These are phyloP conservation scores for Halocynthia roretzi DNA, from an alignment of 23 tunicate genomes.

Conservation along the genomic window DNA sequence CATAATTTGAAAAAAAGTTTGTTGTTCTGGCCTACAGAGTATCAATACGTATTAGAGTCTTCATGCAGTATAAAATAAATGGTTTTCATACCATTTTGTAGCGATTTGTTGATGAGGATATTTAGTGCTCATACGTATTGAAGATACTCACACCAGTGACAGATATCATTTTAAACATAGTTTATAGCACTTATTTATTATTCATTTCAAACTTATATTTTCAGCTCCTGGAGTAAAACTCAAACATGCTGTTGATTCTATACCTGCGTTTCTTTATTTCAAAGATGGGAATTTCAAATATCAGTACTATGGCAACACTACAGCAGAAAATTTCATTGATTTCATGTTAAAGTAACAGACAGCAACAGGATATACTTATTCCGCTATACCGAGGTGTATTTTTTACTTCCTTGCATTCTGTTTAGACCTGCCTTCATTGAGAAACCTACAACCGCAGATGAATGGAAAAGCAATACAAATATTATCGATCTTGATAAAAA, in stretches of 20 bases:
- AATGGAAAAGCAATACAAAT: conserved; percentile 28
- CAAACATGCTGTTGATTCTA: conserved; percentile 31
- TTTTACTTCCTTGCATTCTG: neutral
- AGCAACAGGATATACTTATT: neutral
- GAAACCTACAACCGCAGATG: conserved; percentile 19
- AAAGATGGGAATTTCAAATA: conserved; percentile 45
- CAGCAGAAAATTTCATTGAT: conserved; percentile 12
- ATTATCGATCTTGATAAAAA: conserved; percentile 35
- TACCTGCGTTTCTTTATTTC: conserved; percentile 71
- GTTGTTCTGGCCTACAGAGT: too few species aligned
- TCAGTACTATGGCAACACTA: conserved; percentile 52
- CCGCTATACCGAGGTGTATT: neutral
- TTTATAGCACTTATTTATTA: neutral
- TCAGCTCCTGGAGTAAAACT: conserved; percentile 37
- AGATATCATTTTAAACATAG: neutral
- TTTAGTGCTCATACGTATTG: too few species aligned
- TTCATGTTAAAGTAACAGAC: conserved; percentile 14
- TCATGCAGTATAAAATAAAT: too few species aligned
- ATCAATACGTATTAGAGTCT: too few species aligned
- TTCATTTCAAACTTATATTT: neutral
- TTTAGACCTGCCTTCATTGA: conserved; percentile 45
- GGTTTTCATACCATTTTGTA: too few species aligned
- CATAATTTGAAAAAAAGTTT: too few species aligned
- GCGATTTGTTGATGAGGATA: too few species aligned
- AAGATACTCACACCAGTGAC: neutral